These are phyloP conservation scores for Zingel zingel DNA, from an alignment of 2,113 vertebrate genomes.

Conservation along the genomic window DNA sequence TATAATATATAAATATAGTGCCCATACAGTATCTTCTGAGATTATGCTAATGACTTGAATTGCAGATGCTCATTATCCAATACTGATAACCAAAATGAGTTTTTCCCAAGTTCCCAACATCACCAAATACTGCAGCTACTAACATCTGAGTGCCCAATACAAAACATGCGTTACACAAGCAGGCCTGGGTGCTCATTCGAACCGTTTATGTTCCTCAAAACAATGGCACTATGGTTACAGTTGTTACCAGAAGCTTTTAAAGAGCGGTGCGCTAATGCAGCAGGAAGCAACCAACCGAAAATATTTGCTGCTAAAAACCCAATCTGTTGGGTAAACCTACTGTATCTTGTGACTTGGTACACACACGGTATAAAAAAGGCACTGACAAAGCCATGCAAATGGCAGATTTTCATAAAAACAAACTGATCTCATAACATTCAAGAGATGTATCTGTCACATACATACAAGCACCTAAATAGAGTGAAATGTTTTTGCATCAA, in stretches of 20 bases:
- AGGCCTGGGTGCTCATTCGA: background rate
- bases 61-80: background rate
- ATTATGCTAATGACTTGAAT: background rate
- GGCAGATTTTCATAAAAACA: background rate
- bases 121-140: background rate
- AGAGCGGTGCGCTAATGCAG: background rate
- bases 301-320: conserved; percentile 9
- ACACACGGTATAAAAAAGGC: background rate
- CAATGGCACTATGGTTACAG: conserved; percentile 29
- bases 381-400: background rate
- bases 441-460: too few species aligned
- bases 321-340: background rate
- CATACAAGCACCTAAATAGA: too few species aligned
- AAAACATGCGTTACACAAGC: conserved; percentile 12
- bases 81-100: background rate
- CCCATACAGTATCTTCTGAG: background rate
- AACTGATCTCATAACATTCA: background rate
- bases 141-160: background rate
- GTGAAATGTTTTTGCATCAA: too few species aligned
- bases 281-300: conserved; percentile 14
- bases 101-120: conserved; percentile 8
- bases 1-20: background rate
- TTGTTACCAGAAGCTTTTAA: conserved; percentile 7
- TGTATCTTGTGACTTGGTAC: background rate
- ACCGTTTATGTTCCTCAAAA: conserved; percentile 8